Percentiles rank a stretch among this genome's conserved stretches.
Evolutionary conservation across 2,888 invertebrate species (phyloP).

Genomic region (Reticulitermes lucifugus): DNA sequence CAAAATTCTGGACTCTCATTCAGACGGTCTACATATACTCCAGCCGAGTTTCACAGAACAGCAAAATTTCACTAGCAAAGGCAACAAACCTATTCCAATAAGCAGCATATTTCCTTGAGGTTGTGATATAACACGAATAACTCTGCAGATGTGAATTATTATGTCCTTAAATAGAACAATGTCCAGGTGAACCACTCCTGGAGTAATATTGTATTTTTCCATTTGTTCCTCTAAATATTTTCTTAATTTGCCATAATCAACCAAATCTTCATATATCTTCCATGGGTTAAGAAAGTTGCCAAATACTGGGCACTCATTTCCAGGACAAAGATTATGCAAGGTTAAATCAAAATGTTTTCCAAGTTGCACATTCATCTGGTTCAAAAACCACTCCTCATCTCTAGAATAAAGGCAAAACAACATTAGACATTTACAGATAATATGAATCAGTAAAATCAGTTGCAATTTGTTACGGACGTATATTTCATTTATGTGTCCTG

Average conservation of each 20-base stretch:
- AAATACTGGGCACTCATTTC: constrained; percentile 76
- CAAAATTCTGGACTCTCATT: too few relatives aligned
- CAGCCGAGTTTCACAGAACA: too few relatives aligned
- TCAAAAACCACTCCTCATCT: constrained; percentile 82
- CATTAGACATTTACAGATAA: background rate
- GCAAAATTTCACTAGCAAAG: too few relatives aligned
- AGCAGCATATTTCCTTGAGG: constrained; percentile 86
- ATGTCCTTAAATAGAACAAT: constrained; percentile 89
- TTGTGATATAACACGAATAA: constrained; percentile 85
- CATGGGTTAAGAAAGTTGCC: constrained; percentile 85
- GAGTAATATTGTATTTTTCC: constrained; percentile 83
- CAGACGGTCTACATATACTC: too few relatives aligned
- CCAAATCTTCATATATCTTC: constrained; percentile 84
- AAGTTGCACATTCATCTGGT: constrained; percentile 77
- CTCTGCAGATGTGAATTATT: constrained; percentile 85
- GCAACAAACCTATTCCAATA: constrained; percentile 77
- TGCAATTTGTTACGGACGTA: too few relatives aligned
- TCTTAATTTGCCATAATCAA: constrained; percentile 70
- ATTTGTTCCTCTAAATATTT: constrained; percentile 70
- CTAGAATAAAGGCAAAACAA: constrained; percentile 61
- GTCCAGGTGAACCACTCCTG: constrained; percentile 83
- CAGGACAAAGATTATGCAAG: constrained; percentile 81
- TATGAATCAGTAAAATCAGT: background rate
- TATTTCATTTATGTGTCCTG: too few relatives aligned
- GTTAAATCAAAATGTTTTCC: constrained; percentile 85